A percentile compares a stretch with the other conserved stretches of the same genome.
These are phyloP conservation scores for Drosophila emarginata DNA, from an alignment of 2,888 invertebrate species.

Conservation along the genomic window DNA sequence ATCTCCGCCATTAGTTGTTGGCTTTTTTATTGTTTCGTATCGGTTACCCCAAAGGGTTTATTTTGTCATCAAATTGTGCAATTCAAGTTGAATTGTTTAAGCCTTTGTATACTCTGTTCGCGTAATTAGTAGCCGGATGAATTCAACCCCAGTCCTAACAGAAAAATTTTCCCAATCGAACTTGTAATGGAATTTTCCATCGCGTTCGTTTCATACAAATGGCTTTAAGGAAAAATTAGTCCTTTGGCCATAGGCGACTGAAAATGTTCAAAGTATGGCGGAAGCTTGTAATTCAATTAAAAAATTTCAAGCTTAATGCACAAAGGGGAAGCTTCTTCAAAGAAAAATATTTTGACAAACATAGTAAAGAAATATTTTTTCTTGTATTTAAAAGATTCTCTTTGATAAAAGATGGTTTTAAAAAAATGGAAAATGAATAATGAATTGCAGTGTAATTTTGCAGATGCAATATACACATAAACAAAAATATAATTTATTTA, in stretches of 20 bases:
- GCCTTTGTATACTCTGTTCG: conserved; percentile 9
- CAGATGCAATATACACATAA: too few relatives aligned
- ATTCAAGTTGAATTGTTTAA: conserved; percentile 24
- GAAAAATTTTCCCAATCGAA: neutral
- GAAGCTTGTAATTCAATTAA: neutral
- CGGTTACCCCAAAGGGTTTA: conserved; percentile 15
- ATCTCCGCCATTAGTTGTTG: conserved; percentile 29
- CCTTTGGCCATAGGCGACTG: neutral
- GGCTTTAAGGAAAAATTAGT: too few relatives aligned
- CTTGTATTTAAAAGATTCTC: too few relatives aligned
- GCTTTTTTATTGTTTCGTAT: conserved; percentile 10
- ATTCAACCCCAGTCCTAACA: neutral
- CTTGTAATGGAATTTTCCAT: neutral
- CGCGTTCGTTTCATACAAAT: neutral
- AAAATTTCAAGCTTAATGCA: neutral
- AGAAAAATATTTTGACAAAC: neutral
- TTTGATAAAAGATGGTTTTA: too few relatives aligned
- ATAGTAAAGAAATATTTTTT: neutral
- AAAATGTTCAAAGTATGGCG: neutral
- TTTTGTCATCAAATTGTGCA: conserved; percentile 32
- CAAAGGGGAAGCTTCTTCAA: neutral
- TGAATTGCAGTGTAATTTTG: too few relatives aligned
- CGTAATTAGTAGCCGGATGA: conserved; percentile 12
- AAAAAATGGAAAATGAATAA: too few relatives aligned
- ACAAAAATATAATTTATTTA: too few relatives aligned